phyloP scores from a whole-genome alignment of 2,797 vertebrate genomes.

The Takifugu rubripes region DNA sequence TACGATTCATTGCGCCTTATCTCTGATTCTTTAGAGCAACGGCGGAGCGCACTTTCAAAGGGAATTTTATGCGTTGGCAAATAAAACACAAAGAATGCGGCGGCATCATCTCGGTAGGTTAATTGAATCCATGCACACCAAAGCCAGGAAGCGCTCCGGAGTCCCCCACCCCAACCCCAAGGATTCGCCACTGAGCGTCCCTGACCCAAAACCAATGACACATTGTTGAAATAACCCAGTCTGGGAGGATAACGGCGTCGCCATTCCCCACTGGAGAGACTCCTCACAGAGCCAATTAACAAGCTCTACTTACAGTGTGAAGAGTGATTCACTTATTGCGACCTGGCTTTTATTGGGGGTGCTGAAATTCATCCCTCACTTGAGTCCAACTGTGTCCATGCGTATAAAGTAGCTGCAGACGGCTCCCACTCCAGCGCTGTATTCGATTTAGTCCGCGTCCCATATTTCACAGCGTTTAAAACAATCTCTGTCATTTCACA shows the following conservation, averaged over 20 bases:
- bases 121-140: constrained; percentile 7
- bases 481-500: neutral
- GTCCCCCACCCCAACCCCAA: neutral
- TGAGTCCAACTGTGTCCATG: constrained; percentile 6
- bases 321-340: constrained; percentile 41
- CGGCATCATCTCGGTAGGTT: constrained; percentile 1
- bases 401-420: constrained; percentile 13
- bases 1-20: neutral
- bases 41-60: neutral
- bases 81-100: constrained; percentile 8
- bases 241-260: constrained; percentile 26
- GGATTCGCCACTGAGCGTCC: constrained; percentile 13
- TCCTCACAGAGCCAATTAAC: constrained; percentile 53
- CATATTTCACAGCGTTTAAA: neutral
- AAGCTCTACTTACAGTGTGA: constrained; percentile 39
- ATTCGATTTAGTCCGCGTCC: neutral
- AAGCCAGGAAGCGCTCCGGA: neutral
- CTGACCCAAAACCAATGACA: constrained; percentile 49
- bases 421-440: neutral
- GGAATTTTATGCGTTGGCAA: neutral
- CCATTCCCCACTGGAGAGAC: constrained; percentile 44
- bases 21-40: neutral
- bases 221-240: constrained; percentile 39
- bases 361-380: constrained; percentile 15
- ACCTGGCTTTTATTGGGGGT: constrained; percentile 33